Conservation (phyloP, 1,140 invertebrate genomes). For the Saccostrea glomerata region DNA sequence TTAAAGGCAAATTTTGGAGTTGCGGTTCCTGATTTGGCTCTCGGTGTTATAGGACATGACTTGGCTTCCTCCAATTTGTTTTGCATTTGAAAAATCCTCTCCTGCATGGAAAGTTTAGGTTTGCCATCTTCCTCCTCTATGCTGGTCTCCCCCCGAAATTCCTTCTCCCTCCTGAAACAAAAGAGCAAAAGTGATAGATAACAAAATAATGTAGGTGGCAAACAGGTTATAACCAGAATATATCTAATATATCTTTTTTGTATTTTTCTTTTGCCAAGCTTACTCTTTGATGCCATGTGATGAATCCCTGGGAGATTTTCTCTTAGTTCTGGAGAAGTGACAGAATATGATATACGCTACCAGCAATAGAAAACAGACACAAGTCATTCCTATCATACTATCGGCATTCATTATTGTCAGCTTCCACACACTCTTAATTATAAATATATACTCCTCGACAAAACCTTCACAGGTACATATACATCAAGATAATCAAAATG, state of each 20-base stretch:
- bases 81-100: constrained; percentile 70
- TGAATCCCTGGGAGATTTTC: constrained; percentile 8
- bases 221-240: background rate
- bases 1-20: constrained; percentile 62
- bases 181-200: background rate
- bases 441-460: background rate
- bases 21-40: constrained; percentile 62
- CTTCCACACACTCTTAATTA: background rate
- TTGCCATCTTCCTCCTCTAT: constrained; percentile 55
- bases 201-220: background rate
- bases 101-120: constrained; percentile 57
- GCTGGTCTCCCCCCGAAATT: background rate
- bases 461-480: background rate
- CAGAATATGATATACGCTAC: background rate
- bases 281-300: background rate
- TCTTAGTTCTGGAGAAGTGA: constrained; percentile 7
- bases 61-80: constrained; percentile 62
- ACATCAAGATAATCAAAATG: background rate
- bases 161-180: constrained; percentile 21
- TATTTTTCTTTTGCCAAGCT: constrained; percentile 10
- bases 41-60: constrained; percentile 57
- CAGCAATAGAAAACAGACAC: constrained; percentile 8
- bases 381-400: background rate
- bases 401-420: constrained; percentile 5
- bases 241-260: background rate